Conservation (phyloP, 2,888 invertebrate species). For the Yponomeuta plumbellus region DNA sequence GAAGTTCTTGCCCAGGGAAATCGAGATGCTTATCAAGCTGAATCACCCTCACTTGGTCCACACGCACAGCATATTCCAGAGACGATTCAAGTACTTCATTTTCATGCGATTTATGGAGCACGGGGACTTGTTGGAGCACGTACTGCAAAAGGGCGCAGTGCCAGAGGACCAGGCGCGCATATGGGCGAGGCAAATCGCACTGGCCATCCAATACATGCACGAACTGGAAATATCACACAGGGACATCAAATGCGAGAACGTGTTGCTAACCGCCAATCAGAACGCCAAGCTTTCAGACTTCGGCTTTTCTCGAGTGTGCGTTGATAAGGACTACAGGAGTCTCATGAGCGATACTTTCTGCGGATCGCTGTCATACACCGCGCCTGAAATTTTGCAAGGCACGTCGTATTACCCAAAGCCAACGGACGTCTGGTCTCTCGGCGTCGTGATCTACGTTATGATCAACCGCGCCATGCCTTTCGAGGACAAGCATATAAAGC, state of each 20-base stretch:
- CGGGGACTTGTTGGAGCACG: constrained; percentile 85
- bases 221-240: constrained; percentile 85
- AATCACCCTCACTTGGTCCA: constrained; percentile 89
- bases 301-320: constrained; percentile 81
- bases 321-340: constrained; percentile 56
- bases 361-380: constrained; percentile 90
- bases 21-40: constrained; percentile 84
- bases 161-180: constrained; percentile 82
- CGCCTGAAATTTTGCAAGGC: constrained; percentile 90
- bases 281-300: constrained; percentile 89
- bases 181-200: constrained; percentile 82
- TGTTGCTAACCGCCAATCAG: constrained; percentile 82
- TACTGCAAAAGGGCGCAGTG: constrained; percentile 79
- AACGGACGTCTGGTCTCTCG: constrained; percentile 89
- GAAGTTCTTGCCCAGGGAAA: constrained; percentile 89
- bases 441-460: constrained; percentile 88
- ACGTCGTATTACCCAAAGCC: constrained; percentile 82
- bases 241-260: constrained; percentile 90
- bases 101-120: constrained; percentile 86
- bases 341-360: constrained; percentile 87
- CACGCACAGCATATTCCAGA: constrained; percentile 85
- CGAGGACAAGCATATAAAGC: constrained; percentile 84
- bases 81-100: constrained; percentile 83
- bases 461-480: constrained; percentile 90
- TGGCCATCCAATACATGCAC: constrained; percentile 85